Base-by-base conservation (phyloP, 1,140 invertebrate genomes). In the Drosophila paulistorum region DNA sequence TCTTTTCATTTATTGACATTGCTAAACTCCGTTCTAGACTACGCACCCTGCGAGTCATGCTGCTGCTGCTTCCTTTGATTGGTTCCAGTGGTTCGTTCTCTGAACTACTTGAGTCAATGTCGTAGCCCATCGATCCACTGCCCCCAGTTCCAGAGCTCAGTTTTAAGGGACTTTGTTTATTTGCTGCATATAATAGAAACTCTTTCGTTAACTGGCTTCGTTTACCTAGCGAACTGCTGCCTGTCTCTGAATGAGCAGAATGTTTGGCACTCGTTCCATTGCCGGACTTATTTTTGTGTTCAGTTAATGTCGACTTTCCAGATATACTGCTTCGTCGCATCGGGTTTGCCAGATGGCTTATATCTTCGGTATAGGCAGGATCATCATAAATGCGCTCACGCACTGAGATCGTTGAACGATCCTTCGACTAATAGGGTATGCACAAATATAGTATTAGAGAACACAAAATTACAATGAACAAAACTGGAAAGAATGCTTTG, bases 361-460 rank as follows among this genome's bases (percentile, higher is more conserved):
- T 92, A 63, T 92, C 91, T 55, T 92, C 91, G 2, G 91, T 92
- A 45, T 92, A 92, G 26, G 91, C 91, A 1, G 91, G 91, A 76
- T 92, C 91, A 76, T 92, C 91, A 7, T 92, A 87, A 39, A 91
- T 91, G 10, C 91, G 80, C 54, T 92, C 91, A 20, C 91, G 80
- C 5, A 92, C 89, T 6, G 71, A 65, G 0, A 72, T 83, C 0
- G 87, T 55, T 13, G 91, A 81, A 5, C 87, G 84, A 63, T 91
- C 89, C 59, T 92, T 92, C 2, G 76, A 70, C 90, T 92, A 30
- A 30, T 30, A 30, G 0, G 5, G 30, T 30, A 30, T 30, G 30
- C 30, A 30, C 6, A 6, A 30, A 5, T 7, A 30, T 1, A 30
- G 7, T 30, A 7, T 30, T 30, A 30, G 30, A 30, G 6, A 6